Evolutionary conservation across 2,888 invertebrate species (phyloP).

Genomic region (Cantharis nigra): DNA sequence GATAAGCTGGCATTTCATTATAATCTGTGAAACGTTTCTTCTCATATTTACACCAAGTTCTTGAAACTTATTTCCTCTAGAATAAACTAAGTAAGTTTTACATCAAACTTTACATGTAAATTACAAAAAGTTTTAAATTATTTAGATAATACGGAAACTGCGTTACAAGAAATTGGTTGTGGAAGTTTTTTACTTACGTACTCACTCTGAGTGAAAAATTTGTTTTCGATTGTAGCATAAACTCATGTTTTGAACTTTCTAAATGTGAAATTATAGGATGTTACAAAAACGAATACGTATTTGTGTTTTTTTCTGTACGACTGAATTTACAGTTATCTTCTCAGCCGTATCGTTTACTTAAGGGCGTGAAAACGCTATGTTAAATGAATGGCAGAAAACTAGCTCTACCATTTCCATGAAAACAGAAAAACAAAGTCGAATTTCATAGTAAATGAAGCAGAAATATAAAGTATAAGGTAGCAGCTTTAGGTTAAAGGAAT

Average conservation of each 20-base stretch:
- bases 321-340: no score
- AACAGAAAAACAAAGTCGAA: no score
- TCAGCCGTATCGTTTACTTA: no score
- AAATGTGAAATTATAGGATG: neutral
- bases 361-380: no score
- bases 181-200: neutral
- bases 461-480: no score
- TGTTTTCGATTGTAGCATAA: neutral
- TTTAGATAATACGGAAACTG: neutral
- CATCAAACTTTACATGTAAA: neutral
- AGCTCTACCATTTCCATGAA: no score
- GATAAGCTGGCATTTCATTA: neutral
- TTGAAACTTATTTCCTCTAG: neutral
- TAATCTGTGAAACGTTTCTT: neutral
- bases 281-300: no score
- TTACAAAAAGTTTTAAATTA: neutral
- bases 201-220: neutral
- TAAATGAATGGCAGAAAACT: no score
- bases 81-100: neutral
- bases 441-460: no score
- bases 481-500: no score
- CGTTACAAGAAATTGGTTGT: neutral
- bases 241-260: neutral
- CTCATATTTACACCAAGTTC: neutral
- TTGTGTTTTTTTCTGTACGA: no score